Conservation (phyloP, 92 coral and sea anemone species). For the Zoanthus solanderi region DNA sequence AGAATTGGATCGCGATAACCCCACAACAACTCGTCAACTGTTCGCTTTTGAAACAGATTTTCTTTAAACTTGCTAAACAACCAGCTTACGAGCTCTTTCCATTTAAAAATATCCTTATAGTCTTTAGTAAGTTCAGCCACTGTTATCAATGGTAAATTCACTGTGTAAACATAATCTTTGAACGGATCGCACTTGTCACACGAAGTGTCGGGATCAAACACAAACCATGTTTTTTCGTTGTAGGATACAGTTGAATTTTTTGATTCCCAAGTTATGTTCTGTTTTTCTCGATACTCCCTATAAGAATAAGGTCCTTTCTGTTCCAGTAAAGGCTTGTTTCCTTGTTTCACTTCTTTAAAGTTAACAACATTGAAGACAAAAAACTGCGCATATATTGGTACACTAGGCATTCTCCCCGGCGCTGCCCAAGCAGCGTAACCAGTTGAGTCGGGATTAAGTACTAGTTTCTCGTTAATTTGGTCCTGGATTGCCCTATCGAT, state of each 20-base stretch:
- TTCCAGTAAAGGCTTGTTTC: constrained; percentile 62
- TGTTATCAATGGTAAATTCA: constrained; percentile 85
- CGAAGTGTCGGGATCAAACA: constrained; percentile 82
- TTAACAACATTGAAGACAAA: constrained; percentile 74
- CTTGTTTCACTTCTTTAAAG: constrained; percentile 64
- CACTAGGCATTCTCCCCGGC: constrained; percentile 60
- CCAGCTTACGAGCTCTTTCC: constrained; percentile 42
- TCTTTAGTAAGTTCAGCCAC: constrained; percentile 67
- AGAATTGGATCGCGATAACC: constrained; percentile 90
- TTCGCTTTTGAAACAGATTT: constrained; percentile 60
- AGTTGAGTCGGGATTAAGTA: constrained; percentile 74
- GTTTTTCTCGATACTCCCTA: constrained; percentile 79
- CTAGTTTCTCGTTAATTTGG: constrained; percentile 73
- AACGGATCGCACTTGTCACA: constrained; percentile 77
- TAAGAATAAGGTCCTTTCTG: constrained; percentile 95
- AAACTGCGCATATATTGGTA: constrained; percentile 85
- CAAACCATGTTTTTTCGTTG: constrained; percentile 80
- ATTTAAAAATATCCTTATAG: constrained; percentile 35
- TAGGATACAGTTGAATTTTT: constrained; percentile 74
- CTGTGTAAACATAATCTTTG: constrained; percentile 62
- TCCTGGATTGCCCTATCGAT: constrained; percentile 77
- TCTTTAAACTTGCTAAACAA: constrained; percentile 64
- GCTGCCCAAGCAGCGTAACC: constrained; percentile 78
- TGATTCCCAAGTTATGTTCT: constrained; percentile 79
- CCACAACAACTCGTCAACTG: constrained; percentile 87